phyloP scores from a whole-genome alignment of 2,888 invertebrate genomes.

The Thymelicus lineola region DNA sequence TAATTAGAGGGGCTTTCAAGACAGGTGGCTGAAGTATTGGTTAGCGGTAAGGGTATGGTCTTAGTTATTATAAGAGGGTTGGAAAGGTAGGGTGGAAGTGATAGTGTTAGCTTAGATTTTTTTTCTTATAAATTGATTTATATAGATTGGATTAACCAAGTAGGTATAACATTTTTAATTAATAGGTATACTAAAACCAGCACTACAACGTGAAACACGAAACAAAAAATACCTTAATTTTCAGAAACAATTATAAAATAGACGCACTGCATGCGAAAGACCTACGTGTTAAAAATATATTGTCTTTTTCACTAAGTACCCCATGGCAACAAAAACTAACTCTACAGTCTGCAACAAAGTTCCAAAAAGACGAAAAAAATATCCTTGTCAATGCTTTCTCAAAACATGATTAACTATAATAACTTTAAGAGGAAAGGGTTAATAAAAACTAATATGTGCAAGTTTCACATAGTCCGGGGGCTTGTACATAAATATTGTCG shows the following conservation, averaged over 20 bases:
- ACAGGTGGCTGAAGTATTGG: slow-evolving; percentile 16
- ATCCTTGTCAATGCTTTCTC: slow-evolving; percentile 40
- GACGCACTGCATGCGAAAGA: no score
- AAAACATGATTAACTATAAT: slow-evolving; percentile 4
- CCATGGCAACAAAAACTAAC: no score
- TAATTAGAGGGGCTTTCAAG: slow-evolving; percentile 9
- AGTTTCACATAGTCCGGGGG: slow-evolving; percentile 15
- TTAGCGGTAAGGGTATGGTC: background rate
- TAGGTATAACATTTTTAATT: no score
- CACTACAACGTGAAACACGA: no score
- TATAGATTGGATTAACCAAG: no score
- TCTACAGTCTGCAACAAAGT: background rate
- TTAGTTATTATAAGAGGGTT: background rate
- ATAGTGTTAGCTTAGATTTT: no score
- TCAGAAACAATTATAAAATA: no score
- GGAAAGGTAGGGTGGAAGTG: background rate
- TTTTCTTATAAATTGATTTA: no score
- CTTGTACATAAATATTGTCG: slow-evolving; percentile 18
- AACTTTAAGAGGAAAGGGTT: background rate
- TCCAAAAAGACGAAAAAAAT: background rate
- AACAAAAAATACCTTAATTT: no score
- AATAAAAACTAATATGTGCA: slow-evolving; percentile 12
- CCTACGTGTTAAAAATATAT: no score
- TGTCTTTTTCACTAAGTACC: no score
- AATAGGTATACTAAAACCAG: no score